Base-by-base conservation (phyloP, 2,797 vertebrate genomes). In the Clarias fuscus region DNA sequence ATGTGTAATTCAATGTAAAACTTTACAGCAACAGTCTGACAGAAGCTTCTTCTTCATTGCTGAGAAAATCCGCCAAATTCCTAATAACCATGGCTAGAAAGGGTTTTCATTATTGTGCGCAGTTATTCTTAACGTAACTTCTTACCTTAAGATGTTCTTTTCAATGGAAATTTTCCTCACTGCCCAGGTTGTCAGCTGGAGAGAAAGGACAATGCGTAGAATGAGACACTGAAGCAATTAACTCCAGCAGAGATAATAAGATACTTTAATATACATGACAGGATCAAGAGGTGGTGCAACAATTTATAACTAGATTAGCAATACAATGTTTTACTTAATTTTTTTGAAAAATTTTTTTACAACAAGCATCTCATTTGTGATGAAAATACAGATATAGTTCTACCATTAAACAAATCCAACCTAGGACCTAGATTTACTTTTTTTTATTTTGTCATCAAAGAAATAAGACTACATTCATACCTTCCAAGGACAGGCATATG, bases 281-380 rank as follows among this genome's bases (percentile, higher is more conserved):
- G 3, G 24, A 56, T 62, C 86, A 80, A 80, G 37, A 84, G 86
- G 75, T 84, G 82, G 82, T 37, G 22, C 56, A 71, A 87, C 33
- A 4, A 79, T 79, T 83, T 58, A 61, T 30, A 70, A 48, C 80
- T 58, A 75, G 22, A 22, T n/a, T 20, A 84, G 17, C 70, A 70
- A 71, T 61, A 30, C 17, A 68, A 56, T 80, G 43, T 48, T 48
- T 10, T 37, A 37, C 37, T 37, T 37, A 37, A 37, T 37, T 37
- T 37, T 37, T 37, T 37, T 37, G n/a, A n/a, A n/a, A n/a, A n/a
- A n/a, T 4, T 37, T 37, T 37, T 37, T 37, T 37, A 24, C 18
- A 76, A 53, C 4, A 73, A 48, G n/a, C 24, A 27, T 75, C 13
- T 75, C 22, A 22, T 4, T 58, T 58, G n/a, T 77, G 15, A 77